Evolutionary conservation across 2,113 vertebrate genomes (phyloP).

Genomic region (Cynocephalus volans): DNA sequence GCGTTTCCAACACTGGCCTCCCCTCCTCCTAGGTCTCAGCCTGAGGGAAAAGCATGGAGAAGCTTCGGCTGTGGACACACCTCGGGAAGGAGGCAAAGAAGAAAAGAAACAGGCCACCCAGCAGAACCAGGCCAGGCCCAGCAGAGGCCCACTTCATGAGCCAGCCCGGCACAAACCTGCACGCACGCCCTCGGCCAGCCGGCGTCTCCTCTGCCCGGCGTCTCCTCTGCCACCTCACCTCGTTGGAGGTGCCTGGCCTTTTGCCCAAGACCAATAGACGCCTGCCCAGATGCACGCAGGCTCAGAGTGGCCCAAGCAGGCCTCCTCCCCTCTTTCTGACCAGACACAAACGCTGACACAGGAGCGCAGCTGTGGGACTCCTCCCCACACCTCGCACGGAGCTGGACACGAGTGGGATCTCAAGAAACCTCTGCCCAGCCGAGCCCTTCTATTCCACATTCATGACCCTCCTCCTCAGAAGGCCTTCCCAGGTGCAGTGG

Average conservation of each 20-base stretch:
- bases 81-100: background rate
- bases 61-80: background rate
- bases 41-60: background rate
- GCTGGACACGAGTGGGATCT: background rate
- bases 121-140: background rate
- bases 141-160: background rate
- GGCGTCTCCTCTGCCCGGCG: rapidly evolving
- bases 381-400: background rate
- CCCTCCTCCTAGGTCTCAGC: background rate
- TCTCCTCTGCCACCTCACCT: background rate
- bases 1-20: background rate
- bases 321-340: background rate
- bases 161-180: background rate
- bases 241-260: background rate
- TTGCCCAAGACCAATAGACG: background rate
- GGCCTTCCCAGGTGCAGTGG: background rate
- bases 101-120: background rate
- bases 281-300: background rate
- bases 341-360: background rate
- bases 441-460: background rate
- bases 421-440: background rate
- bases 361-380: background rate
- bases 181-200: background rate
- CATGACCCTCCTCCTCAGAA: background rate
- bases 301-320: background rate